Conservation (phyloP, 2,113 vertebrate genomes). For the Hypocryptadius cinnamomeus region DNA sequence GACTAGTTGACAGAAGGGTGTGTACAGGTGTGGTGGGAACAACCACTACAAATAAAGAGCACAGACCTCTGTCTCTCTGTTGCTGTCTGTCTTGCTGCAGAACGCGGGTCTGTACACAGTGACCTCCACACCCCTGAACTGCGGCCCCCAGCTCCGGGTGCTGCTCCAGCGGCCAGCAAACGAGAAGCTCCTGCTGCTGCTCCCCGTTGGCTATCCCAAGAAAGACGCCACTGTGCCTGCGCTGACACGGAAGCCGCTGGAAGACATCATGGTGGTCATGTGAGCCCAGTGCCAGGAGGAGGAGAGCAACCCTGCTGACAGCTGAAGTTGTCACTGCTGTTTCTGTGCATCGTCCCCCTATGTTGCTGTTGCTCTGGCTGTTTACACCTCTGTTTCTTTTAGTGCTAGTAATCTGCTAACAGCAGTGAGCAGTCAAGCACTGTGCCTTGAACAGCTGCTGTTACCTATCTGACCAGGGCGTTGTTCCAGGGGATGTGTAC, state of each 20-base stretch:
- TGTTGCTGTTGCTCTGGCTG: background rate
- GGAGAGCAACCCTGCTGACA: background rate
- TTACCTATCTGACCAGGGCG: background rate
- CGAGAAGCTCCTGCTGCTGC: conserved; percentile 90
- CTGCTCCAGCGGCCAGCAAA: conserved; percentile 83
- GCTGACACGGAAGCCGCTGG: conserved; percentile 79
- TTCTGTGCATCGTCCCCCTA: background rate
- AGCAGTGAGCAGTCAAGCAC: background rate
- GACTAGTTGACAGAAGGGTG: background rate
- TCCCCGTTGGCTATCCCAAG: conserved; percentile 88
- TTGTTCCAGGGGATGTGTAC: background rate
- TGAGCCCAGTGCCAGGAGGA: conserved; percentile 31
- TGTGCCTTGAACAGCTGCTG: background rate
- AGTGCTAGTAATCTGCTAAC: too few relatives aligned
- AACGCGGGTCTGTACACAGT: conserved; percentile 89
- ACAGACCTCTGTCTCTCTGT: background rate
- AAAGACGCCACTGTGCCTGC: conserved; percentile 82
- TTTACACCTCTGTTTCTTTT: background rate
- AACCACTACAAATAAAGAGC: accelerated
- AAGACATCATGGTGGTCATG: conserved; percentile 80
- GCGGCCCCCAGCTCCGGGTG: conserved; percentile 81
- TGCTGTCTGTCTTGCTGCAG: conserved; percentile 63
- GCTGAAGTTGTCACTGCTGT: background rate
- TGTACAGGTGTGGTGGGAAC: background rate
- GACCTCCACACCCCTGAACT: conserved; percentile 92